Base-by-base conservation (phyloP, 2,113 vertebrate genomes). In the Mesitornis unicolor region DNA sequence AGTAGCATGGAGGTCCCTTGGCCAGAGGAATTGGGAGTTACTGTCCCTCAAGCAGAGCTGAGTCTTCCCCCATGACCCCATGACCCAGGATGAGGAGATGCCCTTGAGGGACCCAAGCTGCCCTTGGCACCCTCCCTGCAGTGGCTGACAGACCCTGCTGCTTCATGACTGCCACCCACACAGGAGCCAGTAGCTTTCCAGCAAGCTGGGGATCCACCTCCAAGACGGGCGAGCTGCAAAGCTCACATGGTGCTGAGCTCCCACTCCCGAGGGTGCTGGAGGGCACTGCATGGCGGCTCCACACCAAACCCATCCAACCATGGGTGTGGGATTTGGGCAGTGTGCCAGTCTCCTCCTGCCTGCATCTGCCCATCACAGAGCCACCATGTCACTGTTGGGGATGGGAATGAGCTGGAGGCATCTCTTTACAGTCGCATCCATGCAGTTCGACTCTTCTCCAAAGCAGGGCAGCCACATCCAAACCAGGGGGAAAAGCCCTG, bases 81-180 rank as follows among this genome's bases (percentile, higher is more conserved):
- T 10, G 11, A 29, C 16, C 42, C 77, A 74, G 40, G 18, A 53
- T 2, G 3, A 64, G 53, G 29, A 83, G 33, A 20, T 77, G 63
- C 38, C 36, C 40, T 22, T 14, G 38, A 10, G 7, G 11, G 36
- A 59, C 25, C 10, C 16, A 1, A 1, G 2, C 50, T 67, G 28
- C 67, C 57, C 40, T 79, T 0, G 0, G 9, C 28, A 35, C n/a
- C 53, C 36, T 54, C 51, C 42, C 8, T 59, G 69, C 5, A 1
- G 18, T 2, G 50, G 21, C 24, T 74, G 63, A n/a, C 17, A 43
- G 57, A 43, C 45, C 31, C 28, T 2, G 1, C 13, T 57, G 28
- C 33, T 50, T 53, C 5, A 0, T 14, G 48, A 26, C 68, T 84
- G 64, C 54, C 8, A 5, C 65, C 63, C 63, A 15, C 2, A 0